Evolutionary conservation across 2,888 invertebrate genomes (phyloP), one percentile per base, ranked within the genome.

Genomic region (Mesodorylaimus sp.): DNA sequence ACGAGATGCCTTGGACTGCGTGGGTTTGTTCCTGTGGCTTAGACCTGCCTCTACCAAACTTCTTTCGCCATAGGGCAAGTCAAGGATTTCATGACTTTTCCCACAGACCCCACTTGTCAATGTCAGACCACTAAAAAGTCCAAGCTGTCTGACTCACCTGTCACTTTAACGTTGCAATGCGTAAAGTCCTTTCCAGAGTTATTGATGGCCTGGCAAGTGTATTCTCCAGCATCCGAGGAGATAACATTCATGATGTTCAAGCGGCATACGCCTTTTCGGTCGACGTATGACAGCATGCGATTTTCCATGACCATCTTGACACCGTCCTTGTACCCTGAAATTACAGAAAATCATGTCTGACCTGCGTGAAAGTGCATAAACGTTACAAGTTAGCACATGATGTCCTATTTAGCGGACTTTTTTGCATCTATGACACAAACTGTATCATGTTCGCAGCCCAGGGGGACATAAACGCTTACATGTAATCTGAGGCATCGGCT

Each of bases 181-280:
- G 63, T 65, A 51, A 58, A 59, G 47, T 63, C 64, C 48, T 58
- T 60, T 36, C 64, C 64, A 36, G 51, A 54, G 37, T 50, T 50
- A 51, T 62, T 65, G 5, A 55, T 57, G 10, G 61, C 62, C 54
- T 62, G 59, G 48, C 61, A 61, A 13, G 60, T 56, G 55, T 64
- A 65, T 47, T 61, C 60, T 29, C 64, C 64, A 32, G 56, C 58
- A 49, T 64, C 63, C 32, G 57, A 57, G n/a, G 47, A 47, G 5
- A 21, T 41, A 13, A 54, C 58, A 48, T 58, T 58, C 59, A 63
- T 60, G 43, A 64, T 60, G 48, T 60, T 62, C 43, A 64, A 52
- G 41, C 60, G 50, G 45, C 51, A 55, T 13, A 59, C 56, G 41
- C 64, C 64, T 42, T 60, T 58, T 19, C 62, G 51, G 52, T 64